Evolutionary conservation across 37 sponge, comb jelly and placozoan genomes (phyloP), one percentile per base, ranked within the genome.

Genomic region (Crambe crambe): DNA sequence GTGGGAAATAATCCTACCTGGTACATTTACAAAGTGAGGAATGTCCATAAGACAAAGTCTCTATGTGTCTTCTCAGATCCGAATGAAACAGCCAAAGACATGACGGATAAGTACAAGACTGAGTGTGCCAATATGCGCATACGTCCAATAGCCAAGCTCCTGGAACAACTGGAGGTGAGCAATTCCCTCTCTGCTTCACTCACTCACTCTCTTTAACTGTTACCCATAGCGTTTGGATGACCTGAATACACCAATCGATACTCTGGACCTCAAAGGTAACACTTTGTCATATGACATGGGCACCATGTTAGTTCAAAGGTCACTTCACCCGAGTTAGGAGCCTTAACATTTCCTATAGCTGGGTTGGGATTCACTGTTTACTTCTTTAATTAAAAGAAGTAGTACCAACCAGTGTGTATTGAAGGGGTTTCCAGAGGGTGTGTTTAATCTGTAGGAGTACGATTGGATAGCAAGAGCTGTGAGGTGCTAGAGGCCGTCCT

Each of bases 401-500:
- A 47, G 51, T 47, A 47, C 12, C 51, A 47, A 12, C 6, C 10
- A 15, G 51, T 47, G 10, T 47, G 51, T 6, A 47, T 15, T 47
- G 51, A 47, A 47, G 51, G 51, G 51, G 51, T 47, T 47, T 12
- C 51, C 5, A 21, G 17, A 25, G 6, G 61, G 17, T 60, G 61
- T 65, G 34, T 65, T 3, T 65, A 2, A 20, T 65, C 5, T 2
- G 66, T 65, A 80, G 83, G 87, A 30, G 83, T 86, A 18, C 56
- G 79, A 27, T 59, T 94, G 83, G 95, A 94, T 3, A 83, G 76
- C 65, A 75, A 80, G n/a, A 84, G 73, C 34, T 94, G 95, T 82
- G 95, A 94, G 37, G 88, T 87, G 39, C 42, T 94, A 74, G 95
- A 94, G 71, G 76, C 80, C 1, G 78, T 94, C 12, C 84, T 94